Evolutionary conservation across 1,140 invertebrate genomes (phyloP).

Genomic region (Wasmannia auropunctata): DNA sequence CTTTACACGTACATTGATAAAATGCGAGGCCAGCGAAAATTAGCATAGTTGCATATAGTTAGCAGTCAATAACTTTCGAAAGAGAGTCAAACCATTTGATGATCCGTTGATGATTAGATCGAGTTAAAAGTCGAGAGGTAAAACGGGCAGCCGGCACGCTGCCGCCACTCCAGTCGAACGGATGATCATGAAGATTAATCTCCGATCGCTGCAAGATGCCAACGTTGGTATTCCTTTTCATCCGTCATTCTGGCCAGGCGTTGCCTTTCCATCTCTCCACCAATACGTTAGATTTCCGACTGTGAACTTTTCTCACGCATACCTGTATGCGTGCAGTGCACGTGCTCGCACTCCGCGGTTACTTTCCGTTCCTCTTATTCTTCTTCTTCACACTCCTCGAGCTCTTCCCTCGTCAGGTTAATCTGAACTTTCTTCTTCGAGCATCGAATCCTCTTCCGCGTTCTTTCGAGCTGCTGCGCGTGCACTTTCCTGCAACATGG

Average conservation of each 20-base stretch:
- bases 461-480: slow-evolving; percentile 58
- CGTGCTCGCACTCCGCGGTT: slow-evolving; percentile 43
- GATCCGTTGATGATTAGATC: slow-evolving; percentile 8
- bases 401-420: slow-evolving; percentile 31
- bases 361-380: slow-evolving; percentile 29
- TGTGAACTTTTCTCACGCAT: slow-evolving; percentile 61
- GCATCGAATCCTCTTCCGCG: slow-evolving; percentile 64
- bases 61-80: neutral
- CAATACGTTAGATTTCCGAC: slow-evolving; percentile 36
- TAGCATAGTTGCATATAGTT: neutral
- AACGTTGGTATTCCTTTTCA: slow-evolving; percentile 50
- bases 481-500: neutral
- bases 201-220: slow-evolving; percentile 56
- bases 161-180: slow-evolving; percentile 16
- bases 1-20: neutral
- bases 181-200: slow-evolving; percentile 71
- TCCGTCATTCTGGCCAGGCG: slow-evolving; percentile 61
- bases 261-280: slow-evolving; percentile 34
- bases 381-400: slow-evolving; percentile 8
- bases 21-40: neutral
- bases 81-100: slow-evolving; percentile 30
- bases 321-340: slow-evolving; percentile 50
- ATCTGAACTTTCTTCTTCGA: slow-evolving; percentile 47
- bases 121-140: slow-evolving; percentile 18
- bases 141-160: slow-evolving; percentile 22